Evolutionary conservation across 2,888 invertebrate species (phyloP), one percentile per base, ranked within the genome.

Genomic region (Helicoverpa assulta): DNA sequence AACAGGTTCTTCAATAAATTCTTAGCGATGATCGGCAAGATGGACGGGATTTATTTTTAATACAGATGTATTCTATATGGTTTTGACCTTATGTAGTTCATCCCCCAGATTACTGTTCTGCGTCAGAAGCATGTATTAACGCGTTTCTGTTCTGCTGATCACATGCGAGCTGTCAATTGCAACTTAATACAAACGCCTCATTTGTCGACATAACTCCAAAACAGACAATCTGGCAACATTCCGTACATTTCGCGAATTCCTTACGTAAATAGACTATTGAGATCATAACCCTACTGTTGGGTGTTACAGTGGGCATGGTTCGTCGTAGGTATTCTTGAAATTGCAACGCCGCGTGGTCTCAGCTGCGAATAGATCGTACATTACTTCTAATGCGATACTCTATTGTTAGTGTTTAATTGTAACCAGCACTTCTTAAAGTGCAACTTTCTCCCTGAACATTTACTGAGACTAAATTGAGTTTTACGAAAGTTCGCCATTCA

Each of bases 261-360:
- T 50, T 52, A 67, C 75, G 67, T 66, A 75, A 75, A 75, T 75
- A 75, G 75, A 75, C 75, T 78, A 75, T 78, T 66, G 79, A 79
- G 75, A 75, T 75, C 75, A 75, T 78, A 73, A 75, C 79, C 75
- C 74, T 74, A 79, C 66, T 58, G 74, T 52, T 79, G 74, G 67
- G 79, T 54, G 74, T 78, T 58, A 60, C 74, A 58, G 61, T 61
- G 74, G 58, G 62, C 67, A 55, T 55, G 66, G 59, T 67, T 66
- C 74, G 52, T 57, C 59, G 66, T 73, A 73, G 74, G 61, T 78
- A 75, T 78, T 75, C 66, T 73, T 75, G 74, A 74, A 74, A 73
- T 64, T 78, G 75, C 58, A 62, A 50, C 58, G 53, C 16, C 53
- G 67, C 58, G 12, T 62, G 51, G 54, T 72, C 43, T 58, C 21